Conservation (phyloP, 2,113 vertebrate species). For the Paradoxurus hermaphroditus region DNA sequence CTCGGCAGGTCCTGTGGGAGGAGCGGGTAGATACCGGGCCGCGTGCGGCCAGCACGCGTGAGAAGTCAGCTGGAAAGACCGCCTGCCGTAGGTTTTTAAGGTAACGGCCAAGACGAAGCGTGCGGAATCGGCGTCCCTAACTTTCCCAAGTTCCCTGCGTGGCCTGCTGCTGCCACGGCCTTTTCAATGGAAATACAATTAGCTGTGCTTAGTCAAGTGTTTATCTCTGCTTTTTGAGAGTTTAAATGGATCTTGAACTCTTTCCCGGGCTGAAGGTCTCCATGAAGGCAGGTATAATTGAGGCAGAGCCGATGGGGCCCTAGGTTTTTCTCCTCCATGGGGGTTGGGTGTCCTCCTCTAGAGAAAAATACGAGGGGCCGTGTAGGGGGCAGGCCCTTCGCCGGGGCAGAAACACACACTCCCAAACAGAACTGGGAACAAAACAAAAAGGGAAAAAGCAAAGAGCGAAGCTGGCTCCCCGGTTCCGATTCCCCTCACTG, state of each 20-base stretch:
- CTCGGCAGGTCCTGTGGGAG: rapidly evolving
- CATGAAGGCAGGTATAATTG: not conserved
- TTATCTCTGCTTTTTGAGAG: not conserved
- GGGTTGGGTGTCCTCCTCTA: not conserved
- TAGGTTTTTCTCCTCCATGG: not conserved
- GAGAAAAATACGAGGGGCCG: not conserved
- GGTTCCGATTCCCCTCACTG: not conserved
- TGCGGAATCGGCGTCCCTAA: not conserved
- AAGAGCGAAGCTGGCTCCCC: not conserved
- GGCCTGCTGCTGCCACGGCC: not conserved
- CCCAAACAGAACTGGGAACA: not conserved
- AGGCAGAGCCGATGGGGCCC: not conserved
- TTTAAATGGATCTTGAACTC: not conserved
- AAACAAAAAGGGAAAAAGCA: not conserved
- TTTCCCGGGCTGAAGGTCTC: not conserved
- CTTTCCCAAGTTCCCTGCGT: not conserved
- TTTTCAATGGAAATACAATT: slow-evolving; percentile 44
- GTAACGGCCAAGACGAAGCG: not conserved
- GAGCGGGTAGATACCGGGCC: not conserved
- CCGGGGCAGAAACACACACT: not conserved
- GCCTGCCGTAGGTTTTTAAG: not conserved
- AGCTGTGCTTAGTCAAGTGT: slow-evolving; percentile 44
- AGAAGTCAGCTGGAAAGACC: not conserved
- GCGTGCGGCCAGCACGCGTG: rapidly evolving
- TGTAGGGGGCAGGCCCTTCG: not conserved